Evolutionary conservation across 2,888 invertebrate genomes (phyloP), one percentile per base, ranked within the genome.

Genomic region (Lypha dubia): DNA sequence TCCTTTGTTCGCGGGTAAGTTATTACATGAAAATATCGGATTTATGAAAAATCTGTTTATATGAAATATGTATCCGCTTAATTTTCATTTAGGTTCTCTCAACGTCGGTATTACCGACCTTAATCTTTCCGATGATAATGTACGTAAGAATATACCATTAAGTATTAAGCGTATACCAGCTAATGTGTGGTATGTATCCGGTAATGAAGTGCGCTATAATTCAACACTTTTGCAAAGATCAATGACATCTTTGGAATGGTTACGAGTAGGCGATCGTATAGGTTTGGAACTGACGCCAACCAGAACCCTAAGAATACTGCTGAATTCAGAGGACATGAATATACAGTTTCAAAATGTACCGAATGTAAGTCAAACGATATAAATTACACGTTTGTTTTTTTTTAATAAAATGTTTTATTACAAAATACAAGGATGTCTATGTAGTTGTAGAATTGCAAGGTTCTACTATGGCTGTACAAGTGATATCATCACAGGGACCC

Each of bases 401-500:
- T 32, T 49, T n/a, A n/a, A n/a, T n/a, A n/a, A n/a, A n/a, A 93
- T 91, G 92, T 41, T 20, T 51, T 15, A 28, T 11, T 41, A 9
- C 3, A 13, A 38, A 32, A 32, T 63, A 49, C 13, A 22, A 95
- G 94, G 95, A 95, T 93, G 95, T 97, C 3, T 97, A 96, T 90
- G 97, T 95, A 9, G 95, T 97, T 3, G 94, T 97, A 86, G 98
- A 98, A 90, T 92, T 98, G 63, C 95, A 94, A 88, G 98, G 98
- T 0, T 94, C 95, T 32, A 96, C 96, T 1, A 95, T 95, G 86
- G 95, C 95, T 70, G 94, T 98, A 6, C 94, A 95, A 87, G 95
- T 97, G 0, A 95, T 96, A 0, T 94, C 94, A 49, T 93, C 93
- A 32, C 94, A 94, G 88, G 93, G 93, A 0, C 93, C 94, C 11